Percentiles rank a stretch among this genome's conserved stretches.
These are phyloP conservation scores for Beroe forskalii DNA, from an alignment of 37 sponge, comb jelly and placozoan genomes.

Conservation along the genomic window DNA sequence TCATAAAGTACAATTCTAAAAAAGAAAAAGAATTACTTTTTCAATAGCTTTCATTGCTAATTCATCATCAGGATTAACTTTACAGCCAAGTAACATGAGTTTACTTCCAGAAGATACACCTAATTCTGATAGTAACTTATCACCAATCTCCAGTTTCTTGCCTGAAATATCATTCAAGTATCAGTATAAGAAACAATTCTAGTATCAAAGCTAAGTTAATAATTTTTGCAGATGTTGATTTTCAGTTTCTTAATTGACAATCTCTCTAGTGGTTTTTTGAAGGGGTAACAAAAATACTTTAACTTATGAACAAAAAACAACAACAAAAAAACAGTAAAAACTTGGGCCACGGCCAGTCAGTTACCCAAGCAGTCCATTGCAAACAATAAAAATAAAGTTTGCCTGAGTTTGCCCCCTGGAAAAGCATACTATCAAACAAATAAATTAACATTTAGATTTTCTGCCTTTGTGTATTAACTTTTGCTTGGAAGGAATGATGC, in stretches of 20 bases:
- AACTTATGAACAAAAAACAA: no score
- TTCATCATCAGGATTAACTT: conserved; percentile 27
- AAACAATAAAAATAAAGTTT: no score
- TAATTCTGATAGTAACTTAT: not conserved
- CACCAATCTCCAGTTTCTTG: conserved; percentile 21
- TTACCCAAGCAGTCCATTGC: no score
- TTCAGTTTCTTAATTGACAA: no score
- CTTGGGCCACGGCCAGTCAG: no score
- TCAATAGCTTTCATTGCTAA: not conserved
- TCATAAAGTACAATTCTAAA: no score
- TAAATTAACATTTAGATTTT: not conserved
- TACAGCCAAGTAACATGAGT: conserved; percentile 37
- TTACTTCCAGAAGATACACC: conserved; percentile 35
- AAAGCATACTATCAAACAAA: not conserved
- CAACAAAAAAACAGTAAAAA: no score
- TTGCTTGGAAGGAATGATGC: not conserved
- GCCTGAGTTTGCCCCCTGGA: no score
- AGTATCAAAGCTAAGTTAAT: no score
- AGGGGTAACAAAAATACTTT: no score
- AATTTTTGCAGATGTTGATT: no score
- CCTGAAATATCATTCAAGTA: not conserved
- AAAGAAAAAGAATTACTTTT: not conserved
- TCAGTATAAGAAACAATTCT: not conserved
- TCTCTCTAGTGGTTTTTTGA: no score
- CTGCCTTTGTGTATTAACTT: conserved; percentile 52